Conservation (phyloP, 2,113 vertebrate genomes). For the Papio anubis region DNA sequence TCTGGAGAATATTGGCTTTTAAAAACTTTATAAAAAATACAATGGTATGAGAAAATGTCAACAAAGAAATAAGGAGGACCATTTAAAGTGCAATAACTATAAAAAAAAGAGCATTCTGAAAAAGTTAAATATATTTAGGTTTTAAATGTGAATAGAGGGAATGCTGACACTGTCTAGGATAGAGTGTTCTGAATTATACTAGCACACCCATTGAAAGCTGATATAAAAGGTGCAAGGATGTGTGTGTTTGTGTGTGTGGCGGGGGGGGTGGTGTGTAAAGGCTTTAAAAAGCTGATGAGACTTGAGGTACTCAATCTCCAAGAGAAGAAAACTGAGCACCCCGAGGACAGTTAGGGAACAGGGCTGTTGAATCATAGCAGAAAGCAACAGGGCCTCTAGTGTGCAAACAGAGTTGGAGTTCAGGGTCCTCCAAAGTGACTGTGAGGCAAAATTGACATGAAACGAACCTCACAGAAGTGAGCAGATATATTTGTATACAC, state of each 20-base stretch:
- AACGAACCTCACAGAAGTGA: background rate
- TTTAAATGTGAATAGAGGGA: background rate
- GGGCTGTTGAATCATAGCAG: fast-evolving
- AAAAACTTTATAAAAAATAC: background rate
- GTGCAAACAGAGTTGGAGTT: background rate
- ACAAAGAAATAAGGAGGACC: background rate
- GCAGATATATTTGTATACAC: background rate
- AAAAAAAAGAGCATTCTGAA: background rate
- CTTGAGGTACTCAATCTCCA: background rate
- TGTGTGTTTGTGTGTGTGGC: background rate
- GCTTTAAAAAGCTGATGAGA: background rate
- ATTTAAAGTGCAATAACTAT: background rate
- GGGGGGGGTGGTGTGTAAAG: too few species aligned
- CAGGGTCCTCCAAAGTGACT: background rate
- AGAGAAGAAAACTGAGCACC: background rate
- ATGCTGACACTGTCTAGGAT: background rate
- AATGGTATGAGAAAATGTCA: background rate
- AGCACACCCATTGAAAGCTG: background rate
- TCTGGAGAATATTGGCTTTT: conserved; percentile 6
- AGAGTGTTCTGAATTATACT: background rate
- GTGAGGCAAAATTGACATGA: background rate
- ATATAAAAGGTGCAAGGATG: background rate
- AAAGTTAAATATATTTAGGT: conserved; percentile 14
- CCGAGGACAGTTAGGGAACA: background rate
- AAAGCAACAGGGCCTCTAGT: background rate